Evolutionary conservation across 2,888 invertebrate genomes (phyloP).

Genomic region (Phorcus lineatus): DNA sequence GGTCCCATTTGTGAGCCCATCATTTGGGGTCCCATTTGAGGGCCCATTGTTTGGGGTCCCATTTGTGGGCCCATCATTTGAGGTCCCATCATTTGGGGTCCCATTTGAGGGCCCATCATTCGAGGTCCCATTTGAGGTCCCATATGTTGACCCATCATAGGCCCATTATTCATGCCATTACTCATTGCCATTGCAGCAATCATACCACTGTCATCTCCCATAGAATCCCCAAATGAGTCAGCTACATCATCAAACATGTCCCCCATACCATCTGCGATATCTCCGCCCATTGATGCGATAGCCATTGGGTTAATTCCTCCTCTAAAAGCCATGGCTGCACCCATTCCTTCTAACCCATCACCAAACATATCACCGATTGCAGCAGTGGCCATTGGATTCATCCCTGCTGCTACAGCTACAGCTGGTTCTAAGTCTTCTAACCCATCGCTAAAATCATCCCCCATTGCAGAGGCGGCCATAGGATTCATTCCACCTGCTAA

Average conservation of each 20-base stretch:
- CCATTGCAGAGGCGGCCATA: background rate
- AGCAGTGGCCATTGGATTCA: background rate
- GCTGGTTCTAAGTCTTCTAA: background rate
- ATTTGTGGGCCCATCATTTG: background rate
- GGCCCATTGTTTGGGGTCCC: background rate
- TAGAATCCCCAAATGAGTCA: conserved; percentile 25
- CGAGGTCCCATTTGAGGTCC: background rate
- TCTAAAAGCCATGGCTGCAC: background rate
- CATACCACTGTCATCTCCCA: conserved; percentile 14
- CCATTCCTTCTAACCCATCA: background rate
- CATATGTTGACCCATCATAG: background rate
- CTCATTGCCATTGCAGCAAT: background rate
- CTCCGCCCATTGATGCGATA: conserved; percentile 9
- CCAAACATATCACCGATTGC: conserved; percentile 16
- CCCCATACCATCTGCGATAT: conserved; percentile 1
- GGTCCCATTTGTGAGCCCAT: background rate
- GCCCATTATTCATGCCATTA: background rate
- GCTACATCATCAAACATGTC: conserved; percentile 12
- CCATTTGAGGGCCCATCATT: background rate
- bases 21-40: background rate
- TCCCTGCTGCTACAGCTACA: background rate
- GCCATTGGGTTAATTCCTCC: conserved; percentile 3
- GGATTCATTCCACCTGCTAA: background rate
- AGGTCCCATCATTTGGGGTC: background rate
- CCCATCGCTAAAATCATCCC: background rate